Evolutionary conservation across 2,113 vertebrate genomes (phyloP).

Genomic region (Scopus umbretta): DNA sequence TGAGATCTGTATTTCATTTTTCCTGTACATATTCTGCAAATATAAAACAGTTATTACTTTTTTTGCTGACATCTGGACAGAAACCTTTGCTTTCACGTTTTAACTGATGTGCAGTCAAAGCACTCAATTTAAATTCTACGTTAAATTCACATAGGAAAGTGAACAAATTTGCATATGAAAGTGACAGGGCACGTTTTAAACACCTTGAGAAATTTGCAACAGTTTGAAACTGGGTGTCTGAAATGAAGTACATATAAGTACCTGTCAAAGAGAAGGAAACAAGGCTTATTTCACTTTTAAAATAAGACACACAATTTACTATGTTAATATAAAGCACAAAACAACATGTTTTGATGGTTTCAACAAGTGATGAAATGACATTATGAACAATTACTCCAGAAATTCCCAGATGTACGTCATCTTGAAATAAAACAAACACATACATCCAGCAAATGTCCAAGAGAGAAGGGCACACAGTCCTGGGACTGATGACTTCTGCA

Average conservation of each 20-base stretch:
- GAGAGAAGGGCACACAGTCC: not conserved
- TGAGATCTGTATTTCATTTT: not conserved
- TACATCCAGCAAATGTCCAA: not conserved
- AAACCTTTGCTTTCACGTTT: not conserved
- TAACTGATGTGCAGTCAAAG: not conserved
- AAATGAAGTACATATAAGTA: not conserved
- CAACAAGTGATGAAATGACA: not conserved
- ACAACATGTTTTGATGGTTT: not conserved
- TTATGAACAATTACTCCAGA: not conserved
- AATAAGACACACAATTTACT: not conserved
- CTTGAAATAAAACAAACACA: not conserved
- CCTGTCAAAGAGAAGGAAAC: not conserved
- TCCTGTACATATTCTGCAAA: not conserved
- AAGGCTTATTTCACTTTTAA: not conserved
- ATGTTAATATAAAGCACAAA: not conserved
- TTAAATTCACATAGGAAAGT: not conserved
- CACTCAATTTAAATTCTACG: not conserved
- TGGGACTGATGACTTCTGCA: not conserved
- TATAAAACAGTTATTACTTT: not conserved
- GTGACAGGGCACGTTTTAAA: not conserved
- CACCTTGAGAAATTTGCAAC: not conserved
- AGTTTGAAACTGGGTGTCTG: not conserved
- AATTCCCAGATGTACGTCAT: not conserved
- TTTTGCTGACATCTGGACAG: constrained; percentile 9
- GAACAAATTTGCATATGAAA: not conserved